Conservation (phyloP, 2,113 vertebrate genomes). For the mouse (Mus musculus) region DNA sequence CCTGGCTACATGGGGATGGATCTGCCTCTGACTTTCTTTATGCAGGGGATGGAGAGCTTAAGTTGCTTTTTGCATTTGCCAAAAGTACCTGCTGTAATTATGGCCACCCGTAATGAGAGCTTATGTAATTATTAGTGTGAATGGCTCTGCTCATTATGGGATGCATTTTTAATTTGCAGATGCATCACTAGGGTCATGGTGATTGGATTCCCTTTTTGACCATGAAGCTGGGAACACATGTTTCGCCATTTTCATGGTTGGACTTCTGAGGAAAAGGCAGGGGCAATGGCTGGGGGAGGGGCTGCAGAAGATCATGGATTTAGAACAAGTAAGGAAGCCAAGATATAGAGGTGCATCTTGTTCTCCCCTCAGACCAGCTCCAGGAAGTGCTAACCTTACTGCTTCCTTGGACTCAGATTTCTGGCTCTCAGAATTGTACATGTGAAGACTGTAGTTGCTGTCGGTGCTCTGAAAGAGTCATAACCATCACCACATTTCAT, state of each 20-base stretch:
- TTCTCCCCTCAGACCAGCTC: neutral
- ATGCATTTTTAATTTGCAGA: slow-evolving; percentile 85
- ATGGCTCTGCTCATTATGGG: slow-evolving; percentile 82
- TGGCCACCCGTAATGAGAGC: slow-evolving; percentile 80
- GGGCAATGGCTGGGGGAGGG: neutral
- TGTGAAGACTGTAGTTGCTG: neutral
- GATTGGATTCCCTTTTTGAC: slow-evolving; percentile 82
- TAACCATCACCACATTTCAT: neutral
- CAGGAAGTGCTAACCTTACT: neutral
- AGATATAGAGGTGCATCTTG: no score
- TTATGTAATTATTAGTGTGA: slow-evolving; percentile 88
- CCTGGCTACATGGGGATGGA: slow-evolving; percentile 6
- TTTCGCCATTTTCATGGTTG: slow-evolving; percentile 75
- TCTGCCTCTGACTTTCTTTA: slow-evolving; percentile 42
- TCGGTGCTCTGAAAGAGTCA: no score
- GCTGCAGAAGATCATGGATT: neutral
- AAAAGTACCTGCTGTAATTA: slow-evolving; percentile 86
- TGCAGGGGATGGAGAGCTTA: slow-evolving; percentile 69
- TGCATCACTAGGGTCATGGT: slow-evolving; percentile 63
- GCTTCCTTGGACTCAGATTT: no score
- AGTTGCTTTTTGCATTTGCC: slow-evolving; percentile 78
- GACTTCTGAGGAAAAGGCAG: slow-evolving; percentile 23
- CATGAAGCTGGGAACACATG: slow-evolving; percentile 60
- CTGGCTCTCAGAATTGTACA: neutral
- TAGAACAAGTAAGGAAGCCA: neutral